These are phyloP conservation scores for Calliphora vomitoria DNA, from an alignment of 2,888 invertebrate genomes.

Conservation along the genomic window DNA sequence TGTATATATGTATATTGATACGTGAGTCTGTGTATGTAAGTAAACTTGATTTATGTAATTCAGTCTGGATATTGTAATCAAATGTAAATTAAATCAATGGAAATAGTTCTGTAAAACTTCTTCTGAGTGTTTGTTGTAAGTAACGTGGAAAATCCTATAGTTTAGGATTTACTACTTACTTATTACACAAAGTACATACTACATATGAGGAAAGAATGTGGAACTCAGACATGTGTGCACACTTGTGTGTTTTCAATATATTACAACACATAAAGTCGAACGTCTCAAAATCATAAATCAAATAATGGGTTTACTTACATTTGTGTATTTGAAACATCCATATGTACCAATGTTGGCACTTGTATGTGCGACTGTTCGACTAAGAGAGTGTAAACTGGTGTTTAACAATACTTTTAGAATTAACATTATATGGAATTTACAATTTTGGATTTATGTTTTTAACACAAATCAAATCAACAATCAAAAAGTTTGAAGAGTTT, in stretches of 20 bases:
- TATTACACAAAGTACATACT: neutral
- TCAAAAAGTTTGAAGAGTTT: conserved; percentile 24
- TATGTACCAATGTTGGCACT: neutral
- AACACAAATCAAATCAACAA: conserved; percentile 19
- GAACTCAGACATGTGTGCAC: conserved; percentile 1
- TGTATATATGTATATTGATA: neutral
- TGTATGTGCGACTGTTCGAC: neutral
- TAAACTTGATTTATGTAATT: conserved; percentile 41
- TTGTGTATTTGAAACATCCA: neutral
- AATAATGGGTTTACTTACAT: neutral
- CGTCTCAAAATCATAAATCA: conserved; percentile 6
- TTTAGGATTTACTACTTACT: neutral
- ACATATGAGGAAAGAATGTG: neutral
- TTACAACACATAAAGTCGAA: neutral
- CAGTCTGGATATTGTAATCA: conserved; percentile 18
- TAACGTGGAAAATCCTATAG: neutral
- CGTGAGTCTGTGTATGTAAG: neutral
- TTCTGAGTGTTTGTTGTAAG: neutral
- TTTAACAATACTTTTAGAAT: conserved; percentile 5
- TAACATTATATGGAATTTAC: conserved; percentile 1
- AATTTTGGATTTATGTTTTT: conserved; percentile 14
- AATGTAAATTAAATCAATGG: conserved; percentile 41
- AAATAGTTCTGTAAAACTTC: neutral
- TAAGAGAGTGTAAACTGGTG: neutral
- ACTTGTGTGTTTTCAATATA: neutral